Base-by-base conservation (phyloP, 2,888 invertebrate species). In the Apodemia duryi region DNA sequence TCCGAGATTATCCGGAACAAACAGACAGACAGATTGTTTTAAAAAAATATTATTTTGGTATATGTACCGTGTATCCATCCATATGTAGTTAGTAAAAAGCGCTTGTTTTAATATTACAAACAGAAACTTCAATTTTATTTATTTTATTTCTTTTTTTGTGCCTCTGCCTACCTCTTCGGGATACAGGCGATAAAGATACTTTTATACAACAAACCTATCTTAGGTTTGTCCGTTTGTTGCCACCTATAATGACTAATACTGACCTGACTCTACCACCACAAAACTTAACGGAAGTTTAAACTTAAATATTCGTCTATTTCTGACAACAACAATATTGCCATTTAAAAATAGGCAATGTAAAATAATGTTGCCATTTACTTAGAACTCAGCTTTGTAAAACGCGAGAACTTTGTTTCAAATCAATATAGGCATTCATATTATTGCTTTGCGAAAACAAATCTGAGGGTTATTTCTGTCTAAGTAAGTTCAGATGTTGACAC, bases 401-500 rank as follows among this genome's bases (percentile, higher is more conserved):
- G 52, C 32, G 32, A 35, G 57, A 60, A 60, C 57, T 61, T 61
- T 51, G 61, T 46, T 57, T 28, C 65, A 41, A 61, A 51, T 51
- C 49, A 41, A 49, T 64, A 67, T 67, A 66, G 68, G 64, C 69
- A 70, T 73, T 73, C 68, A 73, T 70, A 74, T 51, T 51, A 51
- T 72, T 68, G 65, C 81, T 84, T 87, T 79, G 86, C 86, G 77
- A 84, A 82, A 80, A 84, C 85, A 85, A 88, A 87, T 87, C 84
- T 77, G 76, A 82, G 74, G 76, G 84, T 82, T 90, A 89, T 90
- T 89, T 86, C 83, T 85, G 88, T 83, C 76, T 76, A 80, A 79
- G 82, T 80, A 81, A 78, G 78, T 81, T 81, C 78, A 79, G 78
- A 79, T 90, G 89, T 89, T 89, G 89, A 89, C 87, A 86, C 80